Conservation (phyloP, 2,113 vertebrate genomes). For the Hydrolagus affinis region DNA sequence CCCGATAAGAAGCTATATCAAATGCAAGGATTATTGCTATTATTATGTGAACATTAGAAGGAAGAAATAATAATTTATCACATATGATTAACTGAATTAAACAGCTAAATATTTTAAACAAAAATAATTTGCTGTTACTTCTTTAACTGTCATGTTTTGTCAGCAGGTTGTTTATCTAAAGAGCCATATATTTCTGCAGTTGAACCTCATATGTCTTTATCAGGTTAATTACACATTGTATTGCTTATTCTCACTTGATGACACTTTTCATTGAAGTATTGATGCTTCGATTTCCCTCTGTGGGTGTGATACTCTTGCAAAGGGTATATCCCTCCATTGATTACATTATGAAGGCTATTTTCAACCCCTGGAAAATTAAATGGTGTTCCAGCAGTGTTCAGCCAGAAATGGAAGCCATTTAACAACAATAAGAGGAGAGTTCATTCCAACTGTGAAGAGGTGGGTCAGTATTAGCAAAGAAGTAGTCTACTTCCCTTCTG, state of each 20-base stretch:
- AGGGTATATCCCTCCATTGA: neutral
- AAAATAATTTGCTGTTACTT: neutral
- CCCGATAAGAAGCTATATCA: no score
- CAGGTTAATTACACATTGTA: neutral
- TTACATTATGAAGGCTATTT: neutral
- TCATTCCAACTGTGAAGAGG: conserved; percentile 6
- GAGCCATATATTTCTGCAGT: neutral
- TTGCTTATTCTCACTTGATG: neutral
- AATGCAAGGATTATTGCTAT: no score
- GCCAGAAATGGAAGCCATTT: neutral
- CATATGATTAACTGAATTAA: neutral
- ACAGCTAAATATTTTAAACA: neutral
- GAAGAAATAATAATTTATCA: neutral
- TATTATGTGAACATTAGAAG: neutral
- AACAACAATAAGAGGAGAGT: neutral
- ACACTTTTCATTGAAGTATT: neutral
- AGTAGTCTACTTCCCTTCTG: neutral
- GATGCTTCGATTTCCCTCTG: neutral
- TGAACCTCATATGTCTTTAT: no score
- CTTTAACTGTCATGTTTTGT: neutral
- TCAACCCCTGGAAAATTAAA: conserved; percentile 1
- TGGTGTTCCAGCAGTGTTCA: neutral
- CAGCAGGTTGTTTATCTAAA: neutral
- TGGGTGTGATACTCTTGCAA: neutral
- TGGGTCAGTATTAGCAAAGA: neutral